Percentiles rank a stretch among this genome's conserved stretches.
These are phyloP conservation scores for Portunus trituberculatus DNA, from an alignment of 1,140 invertebrate species.

Conservation along the genomic window DNA sequence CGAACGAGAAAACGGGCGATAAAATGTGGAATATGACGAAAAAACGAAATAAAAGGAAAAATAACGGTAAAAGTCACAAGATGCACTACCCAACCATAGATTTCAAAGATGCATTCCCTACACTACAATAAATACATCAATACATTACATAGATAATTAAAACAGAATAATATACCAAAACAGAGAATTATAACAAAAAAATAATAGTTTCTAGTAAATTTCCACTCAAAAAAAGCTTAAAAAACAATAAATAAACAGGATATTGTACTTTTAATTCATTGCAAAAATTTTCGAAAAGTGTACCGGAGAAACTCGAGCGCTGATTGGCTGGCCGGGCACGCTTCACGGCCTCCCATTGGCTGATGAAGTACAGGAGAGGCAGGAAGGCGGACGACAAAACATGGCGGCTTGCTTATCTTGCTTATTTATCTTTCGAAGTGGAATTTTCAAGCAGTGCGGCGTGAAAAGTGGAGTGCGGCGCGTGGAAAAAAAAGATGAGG, in stretches of 20 bases:
- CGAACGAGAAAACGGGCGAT: too few species aligned
- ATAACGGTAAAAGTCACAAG: too few species aligned
- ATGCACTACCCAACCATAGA: too few species aligned
- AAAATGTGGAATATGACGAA: too few species aligned
- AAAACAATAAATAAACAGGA: not conserved
- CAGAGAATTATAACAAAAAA: too few species aligned
- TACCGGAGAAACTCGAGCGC: not conserved
- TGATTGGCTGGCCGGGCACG: not conserved
- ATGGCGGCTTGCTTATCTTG: not conserved
- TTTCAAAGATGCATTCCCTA: too few species aligned
- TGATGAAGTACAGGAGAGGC: not conserved
- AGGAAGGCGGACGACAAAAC: not conserved
- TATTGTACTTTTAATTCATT: not conserved
- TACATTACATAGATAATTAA: too few species aligned
- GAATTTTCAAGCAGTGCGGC: not conserved
- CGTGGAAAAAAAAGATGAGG: not conserved
- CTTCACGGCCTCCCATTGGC: not conserved
- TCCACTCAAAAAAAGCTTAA: not conserved
- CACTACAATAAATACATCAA: too few species aligned
- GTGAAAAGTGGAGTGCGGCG: not conserved
- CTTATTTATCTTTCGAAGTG: not conserved
- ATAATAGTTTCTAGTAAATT: not conserved
- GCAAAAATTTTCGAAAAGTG: not conserved
- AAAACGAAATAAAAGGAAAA: too few species aligned
- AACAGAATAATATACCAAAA: too few species aligned